Evolutionary conservation across 2,888 invertebrate genomes (phyloP), one percentile per base, ranked within the genome.

Genomic region (Exephanes ischioxanthus): DNA sequence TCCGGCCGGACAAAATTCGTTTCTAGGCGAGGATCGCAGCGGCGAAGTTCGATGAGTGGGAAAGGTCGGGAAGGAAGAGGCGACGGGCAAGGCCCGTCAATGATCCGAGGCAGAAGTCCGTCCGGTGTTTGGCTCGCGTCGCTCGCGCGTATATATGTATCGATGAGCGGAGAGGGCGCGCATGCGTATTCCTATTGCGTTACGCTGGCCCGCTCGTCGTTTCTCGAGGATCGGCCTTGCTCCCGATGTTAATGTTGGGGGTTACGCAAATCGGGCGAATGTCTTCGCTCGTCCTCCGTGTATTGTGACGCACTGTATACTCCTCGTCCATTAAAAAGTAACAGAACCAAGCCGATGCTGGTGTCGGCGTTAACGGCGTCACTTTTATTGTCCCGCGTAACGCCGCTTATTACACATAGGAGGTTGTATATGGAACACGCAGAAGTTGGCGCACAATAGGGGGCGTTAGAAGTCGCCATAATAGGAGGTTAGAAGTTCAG

Each of bases 241-340:
- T 91, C 91, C 87, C 89, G 90, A 89, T 91, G 91, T 90, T 90
- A 90, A 87, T 86, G 83, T 91, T 90, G 89, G 87, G 89, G 88
- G 88, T 91, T 87, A 83, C 83, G 86, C 86, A 87, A 87, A 78
- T 80, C 77, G 70, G 73, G 80, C 85, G 77, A 78, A 79, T 75
- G 85, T 76, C 73, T 80, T 63, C 9, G 75, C 80, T 83, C 71
- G 76, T 53, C 63, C 26, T 16, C 48, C 66, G 75, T 30, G 48
- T 16, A 33, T 61, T 61, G 16, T 33, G 16, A 33, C 61, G 16
- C 26, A n/a, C 16, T 16, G 16, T 61, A 58, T 26, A 5, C 22
- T 58, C 11, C 26, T 58, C 19, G 19, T 58, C 58, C 26, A 22
- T 58, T 26, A 22, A 58, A 58, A 58, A 58, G 22, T 26, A 45